These are phyloP conservation scores for Steinernema khuongi DNA, from an alignment of 1,140 invertebrate genomes.

Conservation along the genomic window DNA sequence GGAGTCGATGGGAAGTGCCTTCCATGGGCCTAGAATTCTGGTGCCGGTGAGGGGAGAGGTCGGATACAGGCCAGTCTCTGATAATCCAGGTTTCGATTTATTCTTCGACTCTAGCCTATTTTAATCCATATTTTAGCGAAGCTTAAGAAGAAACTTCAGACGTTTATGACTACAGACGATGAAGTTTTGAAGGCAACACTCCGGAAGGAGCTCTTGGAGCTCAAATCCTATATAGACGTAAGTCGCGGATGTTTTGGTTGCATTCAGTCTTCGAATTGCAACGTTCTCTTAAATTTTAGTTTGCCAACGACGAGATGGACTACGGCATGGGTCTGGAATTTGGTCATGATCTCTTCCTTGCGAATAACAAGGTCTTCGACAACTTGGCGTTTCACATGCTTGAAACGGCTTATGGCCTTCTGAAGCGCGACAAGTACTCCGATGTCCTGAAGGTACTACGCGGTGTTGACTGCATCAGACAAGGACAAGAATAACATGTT, in stretches of 20 bases:
- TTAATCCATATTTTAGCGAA: slow-evolving; percentile 8
- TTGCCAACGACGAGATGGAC: slow-evolving; percentile 41
- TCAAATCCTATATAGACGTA: slow-evolving; percentile 32
- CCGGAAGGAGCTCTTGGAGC: slow-evolving; percentile 20
- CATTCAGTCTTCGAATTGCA: neutral
- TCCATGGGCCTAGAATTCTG: slow-evolving; percentile 31
- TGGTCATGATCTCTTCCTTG: slow-evolving; percentile 33
- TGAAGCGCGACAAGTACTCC: slow-evolving; percentile 18
- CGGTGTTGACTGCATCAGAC: neutral
- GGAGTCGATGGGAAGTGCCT: slow-evolving; percentile 12
- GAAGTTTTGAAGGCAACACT: slow-evolving; percentile 19
- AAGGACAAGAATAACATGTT: neutral
- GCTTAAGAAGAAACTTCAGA: slow-evolving; percentile 29
- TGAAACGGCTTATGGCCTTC: slow-evolving; percentile 20
- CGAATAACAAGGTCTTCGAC: slow-evolving; percentile 31
- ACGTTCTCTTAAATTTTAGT: slow-evolving; percentile 26
- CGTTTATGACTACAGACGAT: slow-evolving; percentile 24
- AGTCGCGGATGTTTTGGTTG: too few species aligned
- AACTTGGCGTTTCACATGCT: slow-evolving; percentile 26
- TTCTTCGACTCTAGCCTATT: neutral
- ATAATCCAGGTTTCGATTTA: slow-evolving; percentile 17
- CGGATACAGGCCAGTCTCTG: slow-evolving; percentile 27
- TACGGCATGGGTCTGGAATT: slow-evolving; percentile 41
- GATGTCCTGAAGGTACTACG: slow-evolving; percentile 23
- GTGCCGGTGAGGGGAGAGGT: slow-evolving; percentile 24